These are phyloP conservation scores for Microcaecilia unicolor DNA, from an alignment of 2,797 vertebrate species.

Conservation along the genomic window DNA sequence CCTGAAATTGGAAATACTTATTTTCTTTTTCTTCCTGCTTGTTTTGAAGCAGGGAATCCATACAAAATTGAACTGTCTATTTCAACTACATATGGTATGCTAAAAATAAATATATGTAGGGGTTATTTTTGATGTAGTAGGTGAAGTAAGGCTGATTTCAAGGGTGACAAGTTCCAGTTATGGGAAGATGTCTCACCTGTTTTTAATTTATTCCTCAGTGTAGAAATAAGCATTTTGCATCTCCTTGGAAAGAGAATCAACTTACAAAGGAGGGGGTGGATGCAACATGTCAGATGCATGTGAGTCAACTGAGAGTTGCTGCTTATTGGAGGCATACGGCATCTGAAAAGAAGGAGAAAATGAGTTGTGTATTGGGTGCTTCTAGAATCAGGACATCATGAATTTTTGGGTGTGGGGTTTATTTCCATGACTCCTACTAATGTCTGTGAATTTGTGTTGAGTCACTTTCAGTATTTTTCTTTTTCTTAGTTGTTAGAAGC, in stretches of 20 bases:
- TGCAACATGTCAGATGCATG: not conserved
- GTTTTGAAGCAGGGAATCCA: too few species aligned
- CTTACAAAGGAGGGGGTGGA: not conserved
- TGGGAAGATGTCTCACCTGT: not conserved
- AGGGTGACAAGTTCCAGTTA: not conserved
- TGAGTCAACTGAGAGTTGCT: constrained; percentile 3
- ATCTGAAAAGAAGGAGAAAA: not conserved
- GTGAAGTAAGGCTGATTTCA: not conserved
- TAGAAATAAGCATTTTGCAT: too few species aligned
- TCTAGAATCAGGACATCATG: constrained; percentile 28
- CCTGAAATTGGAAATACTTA: too few species aligned
- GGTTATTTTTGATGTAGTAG: not conserved
- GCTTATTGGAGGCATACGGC: not conserved
- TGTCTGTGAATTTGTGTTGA: constrained; percentile 22
- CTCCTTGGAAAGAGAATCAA: not conserved
- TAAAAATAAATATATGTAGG: too few species aligned
- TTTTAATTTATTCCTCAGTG: not conserved
- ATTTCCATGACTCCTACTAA: constrained; percentile 38
- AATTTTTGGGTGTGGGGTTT: constrained; percentile 25
- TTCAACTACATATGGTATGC: too few species aligned
- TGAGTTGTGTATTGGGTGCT: too few species aligned
- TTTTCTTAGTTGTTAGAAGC: too few species aligned
- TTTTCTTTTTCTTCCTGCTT: too few species aligned
- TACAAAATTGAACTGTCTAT: too few species aligned
- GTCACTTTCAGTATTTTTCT: constrained; percentile 4